These are phyloP conservation scores for Gryon sp. DNA, from an alignment of 1,140 invertebrate species.

Conservation along the genomic window DNA sequence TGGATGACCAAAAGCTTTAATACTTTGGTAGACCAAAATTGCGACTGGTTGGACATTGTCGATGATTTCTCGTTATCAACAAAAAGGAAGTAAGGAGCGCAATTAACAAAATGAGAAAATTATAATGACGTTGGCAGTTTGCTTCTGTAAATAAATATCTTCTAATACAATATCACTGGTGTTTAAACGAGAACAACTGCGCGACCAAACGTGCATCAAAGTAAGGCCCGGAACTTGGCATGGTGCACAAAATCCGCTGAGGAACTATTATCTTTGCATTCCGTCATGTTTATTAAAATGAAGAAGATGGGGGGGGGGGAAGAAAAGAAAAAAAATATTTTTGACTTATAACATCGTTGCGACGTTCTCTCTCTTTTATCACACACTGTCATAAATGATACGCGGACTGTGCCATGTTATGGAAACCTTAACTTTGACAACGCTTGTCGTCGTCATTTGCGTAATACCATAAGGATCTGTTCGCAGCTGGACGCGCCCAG, in stretches of 20 bases:
- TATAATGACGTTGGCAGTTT: conserved; percentile 71
- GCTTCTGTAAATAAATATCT: conserved; percentile 77
- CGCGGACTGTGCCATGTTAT: conserved; percentile 40
- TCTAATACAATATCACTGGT: conserved; percentile 78
- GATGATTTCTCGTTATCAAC: too few relatives aligned
- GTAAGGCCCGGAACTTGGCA: conserved; percentile 52
- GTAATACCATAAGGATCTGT: conserved; percentile 76
- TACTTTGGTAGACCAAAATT: too few relatives aligned
- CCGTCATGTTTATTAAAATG: too few relatives aligned
- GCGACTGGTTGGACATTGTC: neutral
- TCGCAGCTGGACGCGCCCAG: conserved; percentile 76
- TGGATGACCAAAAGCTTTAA: too few relatives aligned
- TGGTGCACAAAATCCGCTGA: conserved; percentile 40
- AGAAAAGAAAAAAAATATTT: too few relatives aligned
- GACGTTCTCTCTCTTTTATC: conserved; percentile 44
- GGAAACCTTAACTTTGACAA: conserved; percentile 43
- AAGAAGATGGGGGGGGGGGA: too few relatives aligned
- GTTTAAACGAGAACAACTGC: conserved; percentile 66
- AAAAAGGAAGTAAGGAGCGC: conserved; percentile 50
- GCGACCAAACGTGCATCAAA: conserved; percentile 57
- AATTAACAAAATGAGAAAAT: conserved; percentile 58
- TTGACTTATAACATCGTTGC: conserved; percentile 36
- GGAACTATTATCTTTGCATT: conserved; percentile 61
- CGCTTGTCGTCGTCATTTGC: conserved; percentile 46
- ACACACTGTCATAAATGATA: conserved; percentile 43